Evolutionary conservation across 2,113 vertebrate genomes (phyloP).

Genomic region (Lagopus muta): DNA sequence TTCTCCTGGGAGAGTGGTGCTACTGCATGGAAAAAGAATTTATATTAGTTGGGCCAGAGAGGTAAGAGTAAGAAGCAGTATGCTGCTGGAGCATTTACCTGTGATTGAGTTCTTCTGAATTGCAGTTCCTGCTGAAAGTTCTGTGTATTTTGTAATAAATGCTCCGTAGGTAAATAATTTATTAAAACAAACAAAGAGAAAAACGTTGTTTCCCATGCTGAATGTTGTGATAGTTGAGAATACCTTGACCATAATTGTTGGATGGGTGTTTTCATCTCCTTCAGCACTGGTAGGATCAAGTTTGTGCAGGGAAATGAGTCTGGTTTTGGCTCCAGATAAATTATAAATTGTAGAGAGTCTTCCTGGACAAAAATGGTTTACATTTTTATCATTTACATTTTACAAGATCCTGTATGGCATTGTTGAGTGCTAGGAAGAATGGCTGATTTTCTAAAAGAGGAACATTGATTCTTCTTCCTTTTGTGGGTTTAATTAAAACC

Average conservation of each 20-base stretch:
- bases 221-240: neutral
- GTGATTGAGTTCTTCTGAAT: neutral
- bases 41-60: neutral
- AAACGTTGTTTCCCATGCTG: neutral
- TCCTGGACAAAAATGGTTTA: neutral
- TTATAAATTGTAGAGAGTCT: neutral
- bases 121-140: neutral
- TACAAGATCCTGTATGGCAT: neutral
- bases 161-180: neutral
- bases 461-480: neutral
- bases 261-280: neutral
- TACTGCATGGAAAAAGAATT: constrained; percentile 7
- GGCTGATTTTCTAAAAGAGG: neutral
- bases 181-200: neutral
- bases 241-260: neutral
- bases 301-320: neutral
- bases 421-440: neutral
- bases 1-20: neutral
- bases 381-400: neutral
- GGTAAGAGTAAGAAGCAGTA: neutral
- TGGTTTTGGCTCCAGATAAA: neutral
- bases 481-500: neutral
- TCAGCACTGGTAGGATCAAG: neutral
- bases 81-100: neutral
- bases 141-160: neutral